phyloP scores from a whole-genome alignment of 2,113 vertebrate species.

The Hyperopisus bebe region DNA sequence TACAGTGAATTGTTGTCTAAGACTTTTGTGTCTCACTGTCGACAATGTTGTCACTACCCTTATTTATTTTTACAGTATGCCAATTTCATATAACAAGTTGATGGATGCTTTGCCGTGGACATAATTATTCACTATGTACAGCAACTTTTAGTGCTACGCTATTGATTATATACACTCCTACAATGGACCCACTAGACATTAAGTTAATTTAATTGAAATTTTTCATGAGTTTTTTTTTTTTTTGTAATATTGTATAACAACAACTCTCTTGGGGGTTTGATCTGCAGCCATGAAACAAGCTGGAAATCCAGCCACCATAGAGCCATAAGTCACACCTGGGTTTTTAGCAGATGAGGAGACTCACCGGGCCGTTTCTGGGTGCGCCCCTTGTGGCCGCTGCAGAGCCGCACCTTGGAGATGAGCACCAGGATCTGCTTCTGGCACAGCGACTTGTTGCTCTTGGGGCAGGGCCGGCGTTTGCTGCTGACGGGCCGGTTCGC shows the following conservation, averaged over 20 bases:
- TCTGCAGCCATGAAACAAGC: neutral
- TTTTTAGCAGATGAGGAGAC: slow-evolving; percentile 31
- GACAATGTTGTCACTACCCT: neutral
- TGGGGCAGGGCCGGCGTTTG: slow-evolving; percentile 76
- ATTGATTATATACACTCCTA: neutral
- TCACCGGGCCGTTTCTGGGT: slow-evolving; percentile 71
- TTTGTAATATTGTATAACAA: neutral
- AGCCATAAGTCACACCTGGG: neutral
- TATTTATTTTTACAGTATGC: neutral
- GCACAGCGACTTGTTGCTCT: slow-evolving; percentile 84
- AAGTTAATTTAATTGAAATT: neutral
- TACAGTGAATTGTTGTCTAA: neutral
- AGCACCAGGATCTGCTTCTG: slow-evolving; percentile 83
- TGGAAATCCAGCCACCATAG: neutral
- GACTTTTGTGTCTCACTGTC: neutral
- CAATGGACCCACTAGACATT: neutral
- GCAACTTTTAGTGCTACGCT: neutral
- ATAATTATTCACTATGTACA: neutral
- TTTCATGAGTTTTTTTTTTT: neutral
- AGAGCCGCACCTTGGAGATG: slow-evolving; percentile 80
- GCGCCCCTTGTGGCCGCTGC: slow-evolving; percentile 66
- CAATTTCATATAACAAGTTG: neutral
- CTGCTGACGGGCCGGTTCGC: slow-evolving; percentile 69
- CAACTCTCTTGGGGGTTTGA: neutral
- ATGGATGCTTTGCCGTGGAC: neutral